phyloP scores from a whole-genome alignment of 2,888 invertebrate species.

The Troides aeacus region DNA sequence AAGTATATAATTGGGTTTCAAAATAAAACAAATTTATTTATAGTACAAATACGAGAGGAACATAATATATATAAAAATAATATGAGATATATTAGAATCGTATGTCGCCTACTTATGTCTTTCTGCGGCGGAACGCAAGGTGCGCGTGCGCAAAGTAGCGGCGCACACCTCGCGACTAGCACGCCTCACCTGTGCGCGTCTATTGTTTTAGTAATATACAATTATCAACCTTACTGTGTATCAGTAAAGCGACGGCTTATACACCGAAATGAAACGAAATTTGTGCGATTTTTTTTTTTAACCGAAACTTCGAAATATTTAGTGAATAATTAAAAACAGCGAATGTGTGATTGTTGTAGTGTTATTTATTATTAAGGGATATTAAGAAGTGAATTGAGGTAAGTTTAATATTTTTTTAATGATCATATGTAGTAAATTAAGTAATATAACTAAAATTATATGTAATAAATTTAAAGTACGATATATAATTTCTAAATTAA shows the following conservation, averaged over 20 bases:
- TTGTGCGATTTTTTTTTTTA: slow-evolving; percentile 22
- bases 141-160: slow-evolving; percentile 65
- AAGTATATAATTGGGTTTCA: too few species aligned
- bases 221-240: slow-evolving; percentile 39
- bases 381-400: too few species aligned
- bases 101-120: slow-evolving; percentile 58
- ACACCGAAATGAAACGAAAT: slow-evolving; percentile 25
- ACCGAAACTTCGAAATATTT: slow-evolving; percentile 11
- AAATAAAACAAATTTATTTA: too few species aligned
- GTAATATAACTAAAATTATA: too few species aligned
- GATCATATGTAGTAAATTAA: too few species aligned
- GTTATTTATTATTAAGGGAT: neutral
- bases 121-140: slow-evolving; percentile 41
- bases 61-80: too few species aligned
- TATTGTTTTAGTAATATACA: slow-evolving; percentile 35
- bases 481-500: too few species aligned
- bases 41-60: too few species aligned
- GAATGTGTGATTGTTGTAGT: neutral
- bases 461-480: too few species aligned
- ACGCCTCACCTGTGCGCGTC: slow-evolving; percentile 53
- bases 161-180: slow-evolving; percentile 58
- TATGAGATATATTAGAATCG: slow-evolving; percentile 36
- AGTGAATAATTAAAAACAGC: neutral
- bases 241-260: slow-evolving; percentile 6
- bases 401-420: too few species aligned